Conservation (phyloP, 2,888 invertebrate species). For the Caenorhabditis drosophilae region DNA sequence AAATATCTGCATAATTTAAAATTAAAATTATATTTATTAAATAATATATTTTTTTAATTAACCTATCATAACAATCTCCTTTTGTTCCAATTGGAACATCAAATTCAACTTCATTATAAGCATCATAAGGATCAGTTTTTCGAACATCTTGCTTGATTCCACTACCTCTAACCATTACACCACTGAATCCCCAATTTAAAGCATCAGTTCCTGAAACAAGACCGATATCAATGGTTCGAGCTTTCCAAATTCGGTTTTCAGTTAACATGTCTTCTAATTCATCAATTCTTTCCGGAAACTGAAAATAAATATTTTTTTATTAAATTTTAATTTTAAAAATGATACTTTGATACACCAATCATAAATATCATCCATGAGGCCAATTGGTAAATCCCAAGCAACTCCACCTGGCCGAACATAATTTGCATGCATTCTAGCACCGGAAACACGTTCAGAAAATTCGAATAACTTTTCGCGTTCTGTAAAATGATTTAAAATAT, state of each 20-base stretch:
- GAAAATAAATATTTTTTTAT: slow-evolving; percentile 1
- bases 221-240: slow-evolving; percentile 83
- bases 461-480: slow-evolving; percentile 80
- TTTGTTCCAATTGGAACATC: slow-evolving; percentile 93
- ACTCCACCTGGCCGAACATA: slow-evolving; percentile 98
- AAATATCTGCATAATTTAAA: slow-evolving; percentile 82
- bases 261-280: slow-evolving; percentile 94
- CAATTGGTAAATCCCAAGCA: slow-evolving; percentile 87
- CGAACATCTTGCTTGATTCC: slow-evolving; percentile 98
- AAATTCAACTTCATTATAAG: slow-evolving; percentile 89
- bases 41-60: not conserved
- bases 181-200: slow-evolving; percentile 90
- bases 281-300: slow-evolving; percentile 88
- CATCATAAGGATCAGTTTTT: slow-evolving; percentile 94
- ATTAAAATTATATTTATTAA: not conserved
- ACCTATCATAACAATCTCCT: slow-evolving; percentile 96
- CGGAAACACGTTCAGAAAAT: slow-evolving; percentile 95
- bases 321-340: too few species aligned
- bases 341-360: slow-evolving; percentile 78
- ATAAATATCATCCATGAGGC: slow-evolving; percentile 94
- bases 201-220: slow-evolving; percentile 89
- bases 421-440: slow-evolving; percentile 98
- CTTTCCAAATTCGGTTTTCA: slow-evolving; percentile 90
- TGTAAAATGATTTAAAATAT: slow-evolving; percentile 1
- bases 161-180: slow-evolving; percentile 96